Evolutionary conservation across 2,888 invertebrate genomes (phyloP).

Genomic region (Stenichneumon culpator): DNA sequence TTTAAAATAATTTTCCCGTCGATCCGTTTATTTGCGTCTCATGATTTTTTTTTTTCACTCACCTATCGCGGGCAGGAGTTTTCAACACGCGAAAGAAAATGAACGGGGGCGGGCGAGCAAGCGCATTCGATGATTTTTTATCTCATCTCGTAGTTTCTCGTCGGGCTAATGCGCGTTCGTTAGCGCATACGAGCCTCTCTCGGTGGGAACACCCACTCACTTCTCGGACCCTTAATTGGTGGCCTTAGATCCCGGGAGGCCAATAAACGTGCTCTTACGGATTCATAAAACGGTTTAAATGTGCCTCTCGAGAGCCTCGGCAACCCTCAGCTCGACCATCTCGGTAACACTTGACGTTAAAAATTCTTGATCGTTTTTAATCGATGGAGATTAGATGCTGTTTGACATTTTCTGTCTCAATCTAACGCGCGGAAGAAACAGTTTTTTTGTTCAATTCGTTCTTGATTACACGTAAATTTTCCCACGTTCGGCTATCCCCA

Average conservation of each 20-base stretch:
- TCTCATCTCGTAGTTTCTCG: constrained; percentile 64
- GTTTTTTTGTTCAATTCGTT: neutral
- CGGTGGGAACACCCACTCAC: constrained; percentile 68
- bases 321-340: constrained; percentile 27
- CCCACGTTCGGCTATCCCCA: neutral
- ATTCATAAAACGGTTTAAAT: constrained; percentile 69
- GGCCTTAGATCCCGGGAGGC: constrained; percentile 64
- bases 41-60: constrained; percentile 23
- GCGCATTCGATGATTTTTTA: constrained; percentile 58
- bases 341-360: neutral
- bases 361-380: constrained; percentile 38
- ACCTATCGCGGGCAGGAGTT: constrained; percentile 47
- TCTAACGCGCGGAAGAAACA: neutral
- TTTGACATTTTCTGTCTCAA: constrained; percentile 20
- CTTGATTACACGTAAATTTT: neutral
- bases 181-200: constrained; percentile 51
- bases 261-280: constrained; percentile 70
- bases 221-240: constrained; percentile 68
- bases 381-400: constrained; percentile 31
- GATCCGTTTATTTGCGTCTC: neutral
- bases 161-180: constrained; percentile 66
- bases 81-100: constrained; percentile 15
- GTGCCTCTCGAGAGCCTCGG: constrained; percentile 55
- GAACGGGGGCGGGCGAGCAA: neutral
- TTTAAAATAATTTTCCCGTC: constrained; percentile 29